These are phyloP conservation scores for Tuta absoluta DNA, from an alignment of 2,888 invertebrate species.

Conservation along the genomic window DNA sequence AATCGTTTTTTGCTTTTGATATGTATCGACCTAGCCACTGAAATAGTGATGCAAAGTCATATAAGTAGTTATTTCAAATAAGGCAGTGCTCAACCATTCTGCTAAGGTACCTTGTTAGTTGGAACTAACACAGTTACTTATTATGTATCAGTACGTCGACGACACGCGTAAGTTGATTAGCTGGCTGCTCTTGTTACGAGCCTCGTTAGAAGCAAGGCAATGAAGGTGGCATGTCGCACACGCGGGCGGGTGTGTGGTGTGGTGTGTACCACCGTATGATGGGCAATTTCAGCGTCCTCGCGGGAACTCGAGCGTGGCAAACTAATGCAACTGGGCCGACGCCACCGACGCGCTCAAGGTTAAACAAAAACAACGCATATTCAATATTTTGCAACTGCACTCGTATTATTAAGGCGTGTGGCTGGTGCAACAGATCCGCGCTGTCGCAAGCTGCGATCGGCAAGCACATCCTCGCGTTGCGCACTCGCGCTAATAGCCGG, in stretches of 20 bases:
- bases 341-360: conserved; percentile 70
- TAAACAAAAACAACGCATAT: conserved; percentile 70
- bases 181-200: background rate
- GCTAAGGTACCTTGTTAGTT: background rate
- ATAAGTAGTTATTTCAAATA: background rate
- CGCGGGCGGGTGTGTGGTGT: conserved; percentile 2
- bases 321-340: conserved; percentile 73
- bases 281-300: conserved; percentile 65
- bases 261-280: conserved; percentile 28
- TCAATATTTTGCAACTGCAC: conserved; percentile 75
- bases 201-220: conserved; percentile 4
- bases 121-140: conserved; percentile 10
- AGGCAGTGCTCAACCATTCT: background rate
- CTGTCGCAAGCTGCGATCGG: conserved; percentile 66
- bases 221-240: conserved; percentile 2
- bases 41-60: background rate
- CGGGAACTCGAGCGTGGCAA: conserved; percentile 71
- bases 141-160: conserved; percentile 7
- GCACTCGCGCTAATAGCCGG: conserved; percentile 74
- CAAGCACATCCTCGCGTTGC: conserved; percentile 75
- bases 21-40: background rate
- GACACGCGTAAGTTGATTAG: conserved; percentile 20
- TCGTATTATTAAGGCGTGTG: conserved; percentile 73
- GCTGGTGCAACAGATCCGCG: conserved; percentile 75
- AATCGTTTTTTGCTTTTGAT: background rate